A percentile compares a stretch with the other conserved stretches of the same genome.
Conservation (phyloP, 2,797 vertebrate species). For the Helicolenus hilgendorfi region DNA sequence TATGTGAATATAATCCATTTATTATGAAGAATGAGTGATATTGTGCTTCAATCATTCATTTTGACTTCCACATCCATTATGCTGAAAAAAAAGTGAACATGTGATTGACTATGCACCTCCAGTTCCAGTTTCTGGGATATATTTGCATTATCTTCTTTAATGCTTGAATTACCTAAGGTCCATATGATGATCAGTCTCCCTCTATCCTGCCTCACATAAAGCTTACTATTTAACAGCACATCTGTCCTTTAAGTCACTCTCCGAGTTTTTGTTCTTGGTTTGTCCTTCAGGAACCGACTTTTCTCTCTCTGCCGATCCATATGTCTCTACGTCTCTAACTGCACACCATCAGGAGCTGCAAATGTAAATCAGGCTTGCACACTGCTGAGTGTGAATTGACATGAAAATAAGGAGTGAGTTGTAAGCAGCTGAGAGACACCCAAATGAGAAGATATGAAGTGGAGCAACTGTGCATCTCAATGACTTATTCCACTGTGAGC, state of each 20-base stretch:
- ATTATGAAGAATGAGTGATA: neutral
- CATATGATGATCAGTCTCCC: neutral
- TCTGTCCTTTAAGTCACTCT: neutral
- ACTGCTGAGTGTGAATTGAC: neutral
- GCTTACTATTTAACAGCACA: neutral
- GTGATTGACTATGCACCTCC: neutral
- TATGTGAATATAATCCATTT: neutral
- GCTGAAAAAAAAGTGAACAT: neutral
- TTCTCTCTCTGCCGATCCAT: neutral
- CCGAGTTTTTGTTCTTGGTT: neutral
- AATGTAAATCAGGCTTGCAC: slow-evolving; percentile 16
- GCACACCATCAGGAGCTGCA: neutral
- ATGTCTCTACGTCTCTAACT: neutral
- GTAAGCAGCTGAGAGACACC: neutral
- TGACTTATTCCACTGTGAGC: neutral
- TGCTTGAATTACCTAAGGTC: neutral
- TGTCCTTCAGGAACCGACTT: neutral
- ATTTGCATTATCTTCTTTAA: neutral
- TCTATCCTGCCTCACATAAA: neutral
- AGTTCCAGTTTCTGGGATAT: neutral
- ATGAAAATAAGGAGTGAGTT: slow-evolving; percentile 26
- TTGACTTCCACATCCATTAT: neutral
- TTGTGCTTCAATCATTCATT: neutral
- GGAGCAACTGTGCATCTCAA: neutral
- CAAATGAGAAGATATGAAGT: neutral